phyloP scores from a whole-genome alignment of 2,888 invertebrate species.

The Heliconius sara region DNA sequence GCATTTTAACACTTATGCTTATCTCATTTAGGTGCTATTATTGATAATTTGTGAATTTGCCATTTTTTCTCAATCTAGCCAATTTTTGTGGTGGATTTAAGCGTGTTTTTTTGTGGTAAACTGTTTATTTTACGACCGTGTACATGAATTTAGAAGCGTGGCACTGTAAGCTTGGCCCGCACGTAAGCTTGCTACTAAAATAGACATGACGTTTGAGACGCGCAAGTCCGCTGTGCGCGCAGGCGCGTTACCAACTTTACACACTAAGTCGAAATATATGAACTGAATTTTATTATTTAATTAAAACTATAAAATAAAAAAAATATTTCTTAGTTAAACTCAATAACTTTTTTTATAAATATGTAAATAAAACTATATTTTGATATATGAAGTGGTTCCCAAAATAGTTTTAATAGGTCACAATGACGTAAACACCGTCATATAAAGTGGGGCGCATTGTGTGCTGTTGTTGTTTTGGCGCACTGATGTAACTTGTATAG shows the following conservation, averaged over 20 bases:
- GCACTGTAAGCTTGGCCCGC: conserved; percentile 53
- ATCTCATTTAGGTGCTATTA: conserved; percentile 46
- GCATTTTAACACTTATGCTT: conserved; percentile 59
- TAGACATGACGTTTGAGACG: conserved; percentile 72
- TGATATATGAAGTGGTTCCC: neutral
- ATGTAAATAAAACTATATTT: neutral
- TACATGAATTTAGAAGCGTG: conserved; percentile 50
- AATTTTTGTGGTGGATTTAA: conserved; percentile 49
- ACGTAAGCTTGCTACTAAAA: conserved; percentile 72
- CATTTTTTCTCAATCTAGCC: conserved; percentile 41
- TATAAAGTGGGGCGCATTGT: conserved; percentile 30
- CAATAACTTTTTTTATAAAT: neutral
- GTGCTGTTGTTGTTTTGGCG: conserved; percentile 32
- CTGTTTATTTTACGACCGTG: conserved; percentile 44
- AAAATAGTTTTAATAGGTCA: conserved; percentile 36
- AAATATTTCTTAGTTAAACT: neutral
- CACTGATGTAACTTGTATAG: conserved; percentile 37
- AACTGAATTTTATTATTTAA: conserved; percentile 28
- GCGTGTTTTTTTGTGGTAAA: conserved; percentile 45
- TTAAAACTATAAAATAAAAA: neutral
- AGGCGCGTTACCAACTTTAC: conserved; percentile 57
- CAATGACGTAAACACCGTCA: conserved; percentile 27
- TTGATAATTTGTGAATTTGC: conserved; percentile 33
- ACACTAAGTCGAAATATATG: conserved; percentile 26
- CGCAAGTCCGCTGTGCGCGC: conserved; percentile 67